Percentiles rank a stretch among this genome's conserved stretches.
These are phyloP conservation scores for Anolis sagrei DNA, from an alignment of 2,113 vertebrate genomes.

Conservation along the genomic window DNA sequence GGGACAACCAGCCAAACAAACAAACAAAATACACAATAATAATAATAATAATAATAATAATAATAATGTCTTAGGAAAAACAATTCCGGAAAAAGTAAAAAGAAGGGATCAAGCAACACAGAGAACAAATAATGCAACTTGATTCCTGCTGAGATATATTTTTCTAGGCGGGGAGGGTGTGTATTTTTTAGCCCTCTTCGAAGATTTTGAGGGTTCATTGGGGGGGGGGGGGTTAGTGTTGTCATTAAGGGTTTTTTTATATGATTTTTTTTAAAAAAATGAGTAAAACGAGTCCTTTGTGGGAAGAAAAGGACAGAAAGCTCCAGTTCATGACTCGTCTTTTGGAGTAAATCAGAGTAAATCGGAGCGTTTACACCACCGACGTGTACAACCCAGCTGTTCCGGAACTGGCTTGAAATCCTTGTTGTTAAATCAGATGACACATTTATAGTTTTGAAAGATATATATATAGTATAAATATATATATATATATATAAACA, in stretches of 20 bases:
- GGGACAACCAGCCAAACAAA: conserved; percentile 12
- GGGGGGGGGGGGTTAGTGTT: no score
- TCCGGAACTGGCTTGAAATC: conserved; percentile 63
- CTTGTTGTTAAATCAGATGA: conserved; percentile 76
- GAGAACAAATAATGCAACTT: conserved; percentile 31
- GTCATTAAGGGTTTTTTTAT: conserved; percentile 31
- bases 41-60: background rate
- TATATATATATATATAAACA: conserved; percentile 67
- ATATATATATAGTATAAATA: conserved; percentile 74
- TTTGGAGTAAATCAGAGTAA: no score
- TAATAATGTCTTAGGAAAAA: conserved; percentile 5
- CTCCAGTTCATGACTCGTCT: background rate
- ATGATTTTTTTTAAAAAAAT: conserved; percentile 74
- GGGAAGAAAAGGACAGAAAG: conserved; percentile 7
- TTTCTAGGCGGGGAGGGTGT: conserved; percentile 59
- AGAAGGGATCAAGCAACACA: conserved; percentile 9
- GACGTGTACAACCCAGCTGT: conserved; percentile 66
- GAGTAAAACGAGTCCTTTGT: conserved; percentile 56
- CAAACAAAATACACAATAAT: no score
- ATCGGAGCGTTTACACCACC: background rate
- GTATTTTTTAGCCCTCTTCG: conserved; percentile 50
- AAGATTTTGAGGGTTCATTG: conserved; percentile 46
- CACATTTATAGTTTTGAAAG: conserved; percentile 77
- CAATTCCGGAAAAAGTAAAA: background rate
- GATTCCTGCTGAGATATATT: conserved; percentile 64